Base-by-base conservation (phyloP, 2,797 vertebrate genomes). In the Squalus acanthias region DNA sequence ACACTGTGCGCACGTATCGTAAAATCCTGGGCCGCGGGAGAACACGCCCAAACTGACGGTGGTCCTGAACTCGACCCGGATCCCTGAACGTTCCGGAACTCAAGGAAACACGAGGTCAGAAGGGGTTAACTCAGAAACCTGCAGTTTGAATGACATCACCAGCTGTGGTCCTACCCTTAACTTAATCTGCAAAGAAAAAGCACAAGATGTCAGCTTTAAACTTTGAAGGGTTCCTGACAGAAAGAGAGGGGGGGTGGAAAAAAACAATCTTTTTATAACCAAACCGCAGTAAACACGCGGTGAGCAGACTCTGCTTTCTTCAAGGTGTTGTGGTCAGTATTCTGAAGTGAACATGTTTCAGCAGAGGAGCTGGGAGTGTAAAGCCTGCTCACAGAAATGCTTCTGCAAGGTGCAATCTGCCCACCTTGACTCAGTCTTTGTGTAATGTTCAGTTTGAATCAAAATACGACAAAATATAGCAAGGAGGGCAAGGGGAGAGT, bases 301-400 rank as follows among this genome's bases (percentile, higher is more conserved):
- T 69, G n/a, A 69, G 91, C 46, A 93, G 63, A 69, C n/a, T 46
- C 39, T 65, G 33, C 4, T 93, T 67, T 39, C n/a, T 93, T 69
- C 24, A 17, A 10, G 39, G n/a, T 67, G 91, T 39, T 46, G n/a
- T 93, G 91, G 91, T 24, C 12, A 67, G 2, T 93, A n/a, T 46
- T 93, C n/a, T 93, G 63, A 39, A 67, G 33, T 93, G 91, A 93
- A 93, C 63, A 69, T 69, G 91, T 46, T 93, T 69, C 91, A 67
- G 91, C 91, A 93, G 39, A 46, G 69, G n/a, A 69, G n/a, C n/a
- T 93, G 91, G n/a, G n/a, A 69, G 20, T 60, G 5, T 33, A 63
- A 63, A 63, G 20, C 88, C n/a, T 9, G 63, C 65, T 93, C 22
- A 67, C 3, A 9, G 20, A 93, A 69, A 69, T 22, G 22, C 22